Evolutionary conservation across 2,797 vertebrate genomes (phyloP), one percentile per base, ranked within the genome.

Genomic region (Erpetoichthys calabaricus): DNA sequence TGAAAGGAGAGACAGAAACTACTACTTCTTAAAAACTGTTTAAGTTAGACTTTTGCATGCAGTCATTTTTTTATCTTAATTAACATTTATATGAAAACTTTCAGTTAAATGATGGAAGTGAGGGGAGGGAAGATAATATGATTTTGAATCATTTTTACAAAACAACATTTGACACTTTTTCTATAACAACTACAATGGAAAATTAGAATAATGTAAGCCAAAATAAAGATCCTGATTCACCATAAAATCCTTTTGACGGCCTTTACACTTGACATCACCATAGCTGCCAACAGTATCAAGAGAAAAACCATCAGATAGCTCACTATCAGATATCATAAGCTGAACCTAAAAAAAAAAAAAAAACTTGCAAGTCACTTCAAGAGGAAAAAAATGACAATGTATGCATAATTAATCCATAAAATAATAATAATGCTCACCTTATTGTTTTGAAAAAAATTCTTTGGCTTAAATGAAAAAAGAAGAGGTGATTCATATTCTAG

Each of bases 221-320:
- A 10, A 55, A 45, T 41, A 45, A 42, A 45, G 46, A 55, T 58
- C 2, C 44, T 56, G 66, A 75, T 86, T 86, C 68, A 98, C 96
- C 81, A 89, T 75, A 71, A 97, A 99, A 4, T 97, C 94, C 68
- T 89, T 91, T 61, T 77, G 83, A 56, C 77, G 73, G 67, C 91
- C 87, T 83, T 92, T 97, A 75, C 96, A 99, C 74, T 89, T 97
- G 67, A 98, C 84, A 58, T 88, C 89, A 62, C 96, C 96, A 53
- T 98, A 86, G 74, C 90, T 97, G 52, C 95, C 96, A 63, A 99
- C 93, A 7, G 95, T 98, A 74, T 99, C 95, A 68, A 99, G 76
- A 45, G 93, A 98, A 83, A 99, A 99, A 0, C 85, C 86, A 60
- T 97, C 92, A 1, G 95, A 99, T 4, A 90, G 77, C 2, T 94